phyloP scores from a whole-genome alignment of 1,140 invertebrate species.

The Portunus trituberculatus region DNA sequence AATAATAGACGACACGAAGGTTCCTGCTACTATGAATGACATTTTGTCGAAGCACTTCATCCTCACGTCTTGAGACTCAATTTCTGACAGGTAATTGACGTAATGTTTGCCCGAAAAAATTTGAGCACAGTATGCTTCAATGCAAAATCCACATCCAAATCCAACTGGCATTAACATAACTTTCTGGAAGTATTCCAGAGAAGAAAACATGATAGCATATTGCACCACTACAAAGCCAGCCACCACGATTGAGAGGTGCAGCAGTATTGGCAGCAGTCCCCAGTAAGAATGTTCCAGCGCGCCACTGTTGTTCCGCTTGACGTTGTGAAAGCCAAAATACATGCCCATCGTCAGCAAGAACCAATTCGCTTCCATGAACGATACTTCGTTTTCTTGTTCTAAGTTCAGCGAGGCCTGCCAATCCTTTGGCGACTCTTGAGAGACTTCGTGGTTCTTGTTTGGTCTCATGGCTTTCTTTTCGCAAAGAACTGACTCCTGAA shows the following conservation, averaged over 20 bases:
- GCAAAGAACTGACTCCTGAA: neutral
- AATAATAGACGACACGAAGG: neutral
- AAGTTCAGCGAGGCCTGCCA: neutral
- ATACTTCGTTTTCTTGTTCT: neutral
- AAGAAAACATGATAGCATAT: neutral
- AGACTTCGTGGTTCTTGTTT: neutral
- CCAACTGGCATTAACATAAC: neutral
- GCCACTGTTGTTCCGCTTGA: neutral
- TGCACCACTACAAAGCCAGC: neutral
- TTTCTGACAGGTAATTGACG: neutral
- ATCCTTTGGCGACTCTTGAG: neutral
- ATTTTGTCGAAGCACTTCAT: neutral
- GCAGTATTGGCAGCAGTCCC: neutral
- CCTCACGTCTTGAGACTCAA: neutral
- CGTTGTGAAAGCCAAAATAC: conserved; percentile 3
- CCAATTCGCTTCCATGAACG: neutral
- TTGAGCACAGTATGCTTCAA: neutral
- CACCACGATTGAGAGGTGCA: neutral
- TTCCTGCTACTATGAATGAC: neutral
- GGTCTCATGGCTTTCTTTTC: neutral
- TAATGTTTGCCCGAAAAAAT: neutral
- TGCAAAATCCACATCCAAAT: neutral
- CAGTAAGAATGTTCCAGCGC: neutral
- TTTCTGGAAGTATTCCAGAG: neutral
- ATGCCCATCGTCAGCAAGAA: neutral